Percentiles rank a stretch among this genome's conserved stretches.
These are phyloP conservation scores for Tortrix viridana DNA, from an alignment of 2,888 invertebrate genomes.

Conservation along the genomic window DNA sequence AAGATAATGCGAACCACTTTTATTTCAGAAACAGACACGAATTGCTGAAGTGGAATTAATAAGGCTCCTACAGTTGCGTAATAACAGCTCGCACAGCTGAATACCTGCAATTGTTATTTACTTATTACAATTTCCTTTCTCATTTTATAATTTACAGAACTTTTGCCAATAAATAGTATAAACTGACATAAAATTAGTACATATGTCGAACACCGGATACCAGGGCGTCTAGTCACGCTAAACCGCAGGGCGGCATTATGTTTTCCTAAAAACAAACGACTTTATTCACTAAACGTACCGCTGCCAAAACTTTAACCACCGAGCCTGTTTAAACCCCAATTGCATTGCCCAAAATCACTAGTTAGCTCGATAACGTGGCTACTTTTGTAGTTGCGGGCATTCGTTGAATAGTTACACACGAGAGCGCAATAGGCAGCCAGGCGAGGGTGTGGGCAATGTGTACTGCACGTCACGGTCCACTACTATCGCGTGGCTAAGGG, in stretches of 20 bases:
- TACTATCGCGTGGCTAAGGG: slow-evolving; percentile 31
- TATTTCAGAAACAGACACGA: slow-evolving; percentile 26
- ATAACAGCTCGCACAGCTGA: slow-evolving; percentile 44
- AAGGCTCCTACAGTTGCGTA: slow-evolving; percentile 42
- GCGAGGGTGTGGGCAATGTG: slow-evolving; percentile 28
- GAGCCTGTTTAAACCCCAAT: slow-evolving; percentile 11
- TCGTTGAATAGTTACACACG: slow-evolving; percentile 25
- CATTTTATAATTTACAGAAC: too few relatives aligned
- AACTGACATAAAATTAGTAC: neutral
- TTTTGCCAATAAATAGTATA: slow-evolving; percentile 15
- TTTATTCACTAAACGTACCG: slow-evolving; percentile 25
- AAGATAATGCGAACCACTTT: slow-evolving; percentile 8
- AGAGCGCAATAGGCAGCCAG: slow-evolving; percentile 28
- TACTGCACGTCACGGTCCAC: slow-evolving; percentile 25
- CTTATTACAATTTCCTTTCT: slow-evolving; percentile 18
- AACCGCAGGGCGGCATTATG: slow-evolving; percentile 28
- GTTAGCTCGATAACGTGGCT: neutral
- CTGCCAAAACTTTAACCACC: slow-evolving; percentile 27
- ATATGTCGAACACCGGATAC: slow-evolving; percentile 16
- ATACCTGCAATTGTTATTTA: slow-evolving; percentile 25
- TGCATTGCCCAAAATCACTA: slow-evolving; percentile 3
- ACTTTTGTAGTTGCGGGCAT: slow-evolving; percentile 9
- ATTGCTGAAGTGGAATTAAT: slow-evolving; percentile 41
- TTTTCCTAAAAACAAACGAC: slow-evolving; percentile 19
- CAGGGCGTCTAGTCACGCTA: slow-evolving; percentile 25